Percentiles rank a stretch among this genome's conserved stretches.
Conservation (phyloP, 1,140 invertebrate genomes). For the Conus ventricosus region DNA sequence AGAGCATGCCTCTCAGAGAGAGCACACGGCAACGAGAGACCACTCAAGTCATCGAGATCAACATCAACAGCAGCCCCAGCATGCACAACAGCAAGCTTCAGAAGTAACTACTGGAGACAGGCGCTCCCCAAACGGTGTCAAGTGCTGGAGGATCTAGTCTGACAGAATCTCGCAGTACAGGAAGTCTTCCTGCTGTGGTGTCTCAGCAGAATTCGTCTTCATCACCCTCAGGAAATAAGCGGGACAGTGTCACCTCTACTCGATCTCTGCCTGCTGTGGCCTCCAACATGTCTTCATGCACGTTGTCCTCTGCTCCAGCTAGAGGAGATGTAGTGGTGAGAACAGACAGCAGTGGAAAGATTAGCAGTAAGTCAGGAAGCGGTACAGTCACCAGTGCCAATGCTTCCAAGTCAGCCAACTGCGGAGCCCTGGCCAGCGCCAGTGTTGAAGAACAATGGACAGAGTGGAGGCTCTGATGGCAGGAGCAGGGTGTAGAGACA, state of each 20-base stretch:
- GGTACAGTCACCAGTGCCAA: conserved; percentile 12
- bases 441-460: conserved; percentile 26
- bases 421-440: neutral
- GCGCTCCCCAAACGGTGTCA: neutral
- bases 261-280: conserved; percentile 28
- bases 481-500: neutral
- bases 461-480: conserved; percentile 1
- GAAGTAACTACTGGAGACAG: neutral
- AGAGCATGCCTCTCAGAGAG: neutral
- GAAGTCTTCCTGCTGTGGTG: neutral
- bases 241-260: conserved; percentile 28
- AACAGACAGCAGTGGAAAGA: conserved; percentile 7
- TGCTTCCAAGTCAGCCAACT: conserved; percentile 33
- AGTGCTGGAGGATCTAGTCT: neutral
- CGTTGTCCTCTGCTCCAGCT: conserved; percentile 7
- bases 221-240: neutral
- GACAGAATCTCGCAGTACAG: conserved; percentile 20
- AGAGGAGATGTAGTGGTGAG: neutral
- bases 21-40: neutral
- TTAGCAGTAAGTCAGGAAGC: neutral
- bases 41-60: neutral
- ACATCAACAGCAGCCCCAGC: conserved; percentile 20
- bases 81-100: conserved; percentile 1
- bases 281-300: conserved; percentile 28
- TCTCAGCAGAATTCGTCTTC: neutral